A percentile compares a stretch with the other conserved stretches of the same genome.
These are phyloP conservation scores for Pseudomyrmex concolor DNA, from an alignment of 1,140 invertebrate genomes.

Conservation along the genomic window DNA sequence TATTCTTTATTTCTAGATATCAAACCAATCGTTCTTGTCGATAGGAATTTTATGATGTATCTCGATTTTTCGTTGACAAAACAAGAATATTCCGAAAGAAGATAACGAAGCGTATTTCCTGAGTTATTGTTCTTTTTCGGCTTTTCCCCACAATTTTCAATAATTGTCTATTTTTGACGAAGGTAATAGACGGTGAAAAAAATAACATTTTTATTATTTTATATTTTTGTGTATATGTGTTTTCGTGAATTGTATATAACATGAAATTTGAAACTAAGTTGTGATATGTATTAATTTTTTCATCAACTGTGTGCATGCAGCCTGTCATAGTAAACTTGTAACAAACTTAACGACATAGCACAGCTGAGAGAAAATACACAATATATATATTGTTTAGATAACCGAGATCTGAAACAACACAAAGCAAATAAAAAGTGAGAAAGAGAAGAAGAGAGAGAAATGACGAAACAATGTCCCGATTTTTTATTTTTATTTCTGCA, in stretches of 20 bases:
- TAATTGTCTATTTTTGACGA: slow-evolving; percentile 44
- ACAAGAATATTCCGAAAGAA: background rate
- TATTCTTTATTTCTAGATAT: slow-evolving; percentile 41
- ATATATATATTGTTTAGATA: slow-evolving; percentile 19
- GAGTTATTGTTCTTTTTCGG: slow-evolving; percentile 33
- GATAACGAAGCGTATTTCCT: slow-evolving; percentile 9
- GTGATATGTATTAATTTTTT: background rate
- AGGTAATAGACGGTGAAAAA: background rate
- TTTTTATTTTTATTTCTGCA: slow-evolving; percentile 24
- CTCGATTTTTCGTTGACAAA: slow-evolving; percentile 44
- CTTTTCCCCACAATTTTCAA: background rate
- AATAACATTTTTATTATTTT: background rate
- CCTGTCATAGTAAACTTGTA: background rate
- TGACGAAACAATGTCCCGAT: slow-evolving; percentile 26
- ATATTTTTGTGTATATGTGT: too few relatives aligned
- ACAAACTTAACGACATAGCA: background rate
- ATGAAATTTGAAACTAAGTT: background rate
- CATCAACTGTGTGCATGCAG: background rate
- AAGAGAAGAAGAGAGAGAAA: slow-evolving; percentile 14
- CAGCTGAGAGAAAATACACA: background rate
- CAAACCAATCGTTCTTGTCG: slow-evolving; percentile 49
- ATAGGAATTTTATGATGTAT: slow-evolving; percentile 34
- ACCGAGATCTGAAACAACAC: slow-evolving; percentile 26
- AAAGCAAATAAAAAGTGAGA: background rate
- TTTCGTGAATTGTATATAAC: background rate